Conservation (phyloP, 2,888 invertebrate species). For the Schizaphis graminum region DNA sequence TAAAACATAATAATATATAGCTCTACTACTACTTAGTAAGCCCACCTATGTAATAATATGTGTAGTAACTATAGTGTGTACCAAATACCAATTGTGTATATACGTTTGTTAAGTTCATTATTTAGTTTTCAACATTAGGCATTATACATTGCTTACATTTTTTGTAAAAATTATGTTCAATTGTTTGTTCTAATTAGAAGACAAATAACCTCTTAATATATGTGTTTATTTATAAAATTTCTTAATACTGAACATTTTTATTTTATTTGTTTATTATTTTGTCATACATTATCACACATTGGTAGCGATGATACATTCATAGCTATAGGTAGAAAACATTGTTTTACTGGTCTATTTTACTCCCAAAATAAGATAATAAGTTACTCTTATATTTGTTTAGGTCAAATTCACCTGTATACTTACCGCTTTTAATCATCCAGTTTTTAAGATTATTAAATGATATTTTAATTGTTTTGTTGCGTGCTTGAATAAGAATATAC, state of each 20-base stretch:
- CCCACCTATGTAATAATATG: background rate
- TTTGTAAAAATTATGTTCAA: background rate
- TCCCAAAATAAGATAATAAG: background rate
- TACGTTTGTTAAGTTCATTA: background rate
- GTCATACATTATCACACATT: background rate
- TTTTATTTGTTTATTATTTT: background rate
- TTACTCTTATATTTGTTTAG: background rate
- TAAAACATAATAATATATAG: background rate
- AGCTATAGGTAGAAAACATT: background rate
- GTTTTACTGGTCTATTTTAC: background rate
- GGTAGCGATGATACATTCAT: background rate
- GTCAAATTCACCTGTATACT: background rate
- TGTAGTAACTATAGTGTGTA: background rate
- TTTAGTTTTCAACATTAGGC: background rate
- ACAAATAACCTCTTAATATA: background rate
- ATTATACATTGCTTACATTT: background rate
- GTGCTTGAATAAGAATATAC: background rate
- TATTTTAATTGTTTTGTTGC: background rate
- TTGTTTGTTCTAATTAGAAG: conserved; percentile 5
- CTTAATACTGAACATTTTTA: background rate
- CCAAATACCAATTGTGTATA: background rate
- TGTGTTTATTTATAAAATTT: background rate
- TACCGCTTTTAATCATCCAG: background rate
- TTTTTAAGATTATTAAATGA: background rate
- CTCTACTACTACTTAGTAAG: background rate